Percentiles rank a stretch among this genome's conserved stretches.
phyloP scores from a whole-genome alignment of 2,113 vertebrate species.

The Coptodon rendalli region DNA sequence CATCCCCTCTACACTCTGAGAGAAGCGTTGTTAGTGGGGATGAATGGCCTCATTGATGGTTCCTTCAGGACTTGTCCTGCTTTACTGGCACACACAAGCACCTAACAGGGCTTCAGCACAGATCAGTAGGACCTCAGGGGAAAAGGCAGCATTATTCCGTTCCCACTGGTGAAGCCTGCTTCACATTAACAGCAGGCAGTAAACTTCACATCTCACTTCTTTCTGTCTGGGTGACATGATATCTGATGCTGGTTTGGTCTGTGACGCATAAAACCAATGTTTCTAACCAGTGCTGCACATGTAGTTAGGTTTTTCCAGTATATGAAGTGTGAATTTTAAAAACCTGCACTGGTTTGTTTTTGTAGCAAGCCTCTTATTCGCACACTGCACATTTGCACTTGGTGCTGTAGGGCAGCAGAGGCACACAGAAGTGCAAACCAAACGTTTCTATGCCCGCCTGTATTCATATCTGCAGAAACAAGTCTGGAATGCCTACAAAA shows the following conservation, averaged over 20 bases:
- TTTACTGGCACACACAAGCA: not conserved
- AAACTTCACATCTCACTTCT: not conserved
- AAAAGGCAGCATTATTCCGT: not conserved
- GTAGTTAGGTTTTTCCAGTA: not conserved
- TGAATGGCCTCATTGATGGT: slow-evolving; percentile 52
- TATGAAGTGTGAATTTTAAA: not conserved
- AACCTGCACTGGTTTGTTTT: not conserved
- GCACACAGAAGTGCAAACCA: not conserved
- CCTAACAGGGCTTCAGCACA: not conserved
- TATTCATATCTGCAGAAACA: not conserved
- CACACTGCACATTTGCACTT: not conserved
- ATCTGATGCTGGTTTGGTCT: not conserved
- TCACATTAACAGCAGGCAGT: not conserved
- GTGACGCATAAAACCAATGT: accelerated
- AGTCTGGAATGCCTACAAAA: not conserved
- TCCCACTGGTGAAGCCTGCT: not conserved
- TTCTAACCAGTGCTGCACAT: not conserved
- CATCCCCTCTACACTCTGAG: not conserved
- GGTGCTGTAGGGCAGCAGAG: not conserved
- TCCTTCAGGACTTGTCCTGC: slow-evolving; percentile 27
- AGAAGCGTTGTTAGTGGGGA: slow-evolving; percentile 2
- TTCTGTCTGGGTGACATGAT: not conserved
- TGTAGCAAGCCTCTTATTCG: not conserved
- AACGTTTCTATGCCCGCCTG: not conserved
- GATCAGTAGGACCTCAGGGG: not conserved